Evolutionary conservation across 2,113 vertebrate species (phyloP).

Genomic region (Boulengeromyrus knoepffleri): DNA sequence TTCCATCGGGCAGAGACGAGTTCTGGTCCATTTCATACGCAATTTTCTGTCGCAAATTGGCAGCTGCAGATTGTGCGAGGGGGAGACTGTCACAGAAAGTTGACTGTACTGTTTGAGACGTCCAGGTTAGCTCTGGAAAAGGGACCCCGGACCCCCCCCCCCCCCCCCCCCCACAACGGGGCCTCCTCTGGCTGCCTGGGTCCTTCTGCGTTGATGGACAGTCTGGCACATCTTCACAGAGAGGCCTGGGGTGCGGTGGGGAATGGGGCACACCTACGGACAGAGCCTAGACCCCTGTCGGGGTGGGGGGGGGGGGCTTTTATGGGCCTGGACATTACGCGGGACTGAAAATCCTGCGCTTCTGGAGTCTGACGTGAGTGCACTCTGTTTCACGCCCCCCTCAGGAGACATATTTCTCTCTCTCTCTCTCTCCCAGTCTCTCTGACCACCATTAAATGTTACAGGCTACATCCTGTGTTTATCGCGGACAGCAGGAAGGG

Average conservation of each 20-base stretch:
- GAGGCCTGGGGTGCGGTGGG: neutral
- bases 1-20: neutral
- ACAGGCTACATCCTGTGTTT: neutral
- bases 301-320: neutral
- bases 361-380: neutral
- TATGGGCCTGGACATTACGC: neutral
- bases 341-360: neutral
- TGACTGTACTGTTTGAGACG: neutral
- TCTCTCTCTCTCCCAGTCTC: neutral
- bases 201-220: conserved; percentile 1
- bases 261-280: neutral
- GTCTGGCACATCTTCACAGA: neutral
- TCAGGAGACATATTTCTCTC: neutral
- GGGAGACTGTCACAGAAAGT: neutral
- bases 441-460: neutral
- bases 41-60: conserved; percentile 10
- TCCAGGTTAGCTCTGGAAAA: neutral
- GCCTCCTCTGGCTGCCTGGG: neutral
- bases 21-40: conserved; percentile 6
- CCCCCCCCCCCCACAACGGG: neutral
- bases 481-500: neutral
- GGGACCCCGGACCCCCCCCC: neutral
- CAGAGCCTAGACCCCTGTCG: neutral
- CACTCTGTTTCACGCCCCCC: neutral
- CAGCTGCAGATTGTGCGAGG: neutral